Conservation (phyloP, 1,140 invertebrate genomes). For the Ditylenchus dipsaci region DNA sequence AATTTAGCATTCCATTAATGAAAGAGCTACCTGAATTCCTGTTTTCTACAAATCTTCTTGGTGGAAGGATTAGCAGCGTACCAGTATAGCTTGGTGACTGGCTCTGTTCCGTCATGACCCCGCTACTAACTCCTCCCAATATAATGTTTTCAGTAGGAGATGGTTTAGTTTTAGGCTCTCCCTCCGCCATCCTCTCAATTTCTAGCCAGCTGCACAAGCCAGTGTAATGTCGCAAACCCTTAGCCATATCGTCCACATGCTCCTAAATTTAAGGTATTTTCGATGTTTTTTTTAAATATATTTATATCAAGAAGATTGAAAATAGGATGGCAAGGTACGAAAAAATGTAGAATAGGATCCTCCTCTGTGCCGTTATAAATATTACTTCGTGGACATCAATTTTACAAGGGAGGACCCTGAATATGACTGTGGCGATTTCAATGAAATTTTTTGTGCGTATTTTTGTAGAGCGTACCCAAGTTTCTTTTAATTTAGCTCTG, state of each 20-base stretch:
- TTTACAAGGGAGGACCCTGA: no score
- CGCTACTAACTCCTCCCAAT: background rate
- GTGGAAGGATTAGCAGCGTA: slow-evolving; percentile 48
- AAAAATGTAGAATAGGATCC: no score
- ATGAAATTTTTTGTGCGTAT: no score
- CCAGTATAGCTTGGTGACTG: slow-evolving; percentile 42
- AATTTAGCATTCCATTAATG: background rate
- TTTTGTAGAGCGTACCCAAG: no score
- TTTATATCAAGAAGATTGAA: no score
- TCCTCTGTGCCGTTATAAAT: no score
- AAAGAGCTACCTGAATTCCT: slow-evolving; percentile 40
- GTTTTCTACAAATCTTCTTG: slow-evolving; percentile 49
- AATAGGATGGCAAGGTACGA: no score
- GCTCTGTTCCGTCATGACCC: background rate
- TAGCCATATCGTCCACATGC: slow-evolving; percentile 36
- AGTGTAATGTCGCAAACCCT: slow-evolving; percentile 45
- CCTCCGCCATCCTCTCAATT: slow-evolving; percentile 46
- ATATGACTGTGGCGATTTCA: no score
- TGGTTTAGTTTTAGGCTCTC: slow-evolving; percentile 1
- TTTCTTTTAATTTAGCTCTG: no score
- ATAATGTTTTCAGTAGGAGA: background rate
- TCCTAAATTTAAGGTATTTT: background rate
- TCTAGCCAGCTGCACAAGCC: slow-evolving; percentile 42
- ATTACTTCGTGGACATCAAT: no score
- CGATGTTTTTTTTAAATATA: no score